A percentile compares a stretch with the other conserved stretches of the same genome.
phyloP scores from a whole-genome alignment of 1,140 invertebrate species.

The Neodiprion pinetum region DNA sequence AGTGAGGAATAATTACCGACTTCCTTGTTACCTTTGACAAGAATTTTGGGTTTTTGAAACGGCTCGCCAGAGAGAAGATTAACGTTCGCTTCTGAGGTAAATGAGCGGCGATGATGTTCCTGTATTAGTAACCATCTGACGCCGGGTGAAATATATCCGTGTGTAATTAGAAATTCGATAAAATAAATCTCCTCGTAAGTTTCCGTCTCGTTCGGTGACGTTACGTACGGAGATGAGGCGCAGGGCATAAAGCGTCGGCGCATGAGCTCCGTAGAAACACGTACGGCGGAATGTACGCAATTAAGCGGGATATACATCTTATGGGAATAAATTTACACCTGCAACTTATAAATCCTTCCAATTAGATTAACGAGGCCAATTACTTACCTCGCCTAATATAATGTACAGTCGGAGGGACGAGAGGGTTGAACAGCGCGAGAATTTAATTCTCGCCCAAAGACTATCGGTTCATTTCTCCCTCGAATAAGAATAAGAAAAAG shows the following conservation, averaged over 20 bases:
- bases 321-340: conserved; percentile 47
- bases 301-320: conserved; percentile 43
- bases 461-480: not conserved
- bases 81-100: too few species aligned
- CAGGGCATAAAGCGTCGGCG: too few species aligned
- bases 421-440: not conserved
- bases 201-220: too few species aligned
- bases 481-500: not conserved
- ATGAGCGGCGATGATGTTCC: too few species aligned
- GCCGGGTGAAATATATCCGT: too few species aligned
- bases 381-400: conserved; percentile 30
- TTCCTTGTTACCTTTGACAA: too few species aligned
- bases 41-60: too few species aligned
- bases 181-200: not conserved
- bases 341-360: conserved; percentile 48
- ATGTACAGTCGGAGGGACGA: not conserved
- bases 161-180: not conserved
- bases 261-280: conserved; percentile 24
- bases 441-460: not conserved
- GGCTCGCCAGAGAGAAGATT: too few species aligned
- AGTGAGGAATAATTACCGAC: too few species aligned
- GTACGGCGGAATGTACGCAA: conserved; percentile 46
- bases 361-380: conserved; percentile 52
- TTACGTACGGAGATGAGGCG: too few species aligned
- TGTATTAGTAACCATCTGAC: too few species aligned